Evolutionary conservation across 2,113 vertebrate species (phyloP).

Genomic region (Limanda limanda): DNA sequence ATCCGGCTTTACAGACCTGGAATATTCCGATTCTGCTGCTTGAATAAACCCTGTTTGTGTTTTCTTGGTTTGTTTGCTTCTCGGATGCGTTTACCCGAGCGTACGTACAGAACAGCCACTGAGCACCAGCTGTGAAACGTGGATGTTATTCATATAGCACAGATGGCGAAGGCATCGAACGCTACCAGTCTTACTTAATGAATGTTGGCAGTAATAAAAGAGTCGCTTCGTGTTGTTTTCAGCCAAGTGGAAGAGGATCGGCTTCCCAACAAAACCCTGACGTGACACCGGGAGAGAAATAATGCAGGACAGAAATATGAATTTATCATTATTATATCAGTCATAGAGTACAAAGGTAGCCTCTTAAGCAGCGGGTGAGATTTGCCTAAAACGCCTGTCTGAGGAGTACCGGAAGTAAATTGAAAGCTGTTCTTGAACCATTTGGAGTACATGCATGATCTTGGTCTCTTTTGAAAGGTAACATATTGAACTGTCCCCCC

Average conservation of each 20-base stretch:
- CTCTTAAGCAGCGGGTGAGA: no score
- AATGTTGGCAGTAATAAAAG: constrained; percentile 57
- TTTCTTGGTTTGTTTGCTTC: constrained; percentile 41
- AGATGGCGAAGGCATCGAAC: constrained; percentile 48
- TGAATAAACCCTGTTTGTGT: constrained; percentile 20
- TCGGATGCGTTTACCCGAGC: constrained; percentile 33
- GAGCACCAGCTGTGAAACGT: constrained; percentile 54
- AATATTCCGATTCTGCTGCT: constrained; percentile 3
- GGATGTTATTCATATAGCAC: constrained; percentile 53
- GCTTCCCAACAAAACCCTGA: constrained; percentile 11
- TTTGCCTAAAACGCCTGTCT: no score
- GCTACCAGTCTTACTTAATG: constrained; percentile 52
- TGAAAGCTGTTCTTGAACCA: no score
- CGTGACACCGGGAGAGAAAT: not conserved
- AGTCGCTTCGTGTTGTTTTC: constrained; percentile 33
- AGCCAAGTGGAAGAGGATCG: constrained; percentile 47
- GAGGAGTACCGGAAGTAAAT: no score
- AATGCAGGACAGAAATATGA: no score
- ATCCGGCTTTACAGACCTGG: not conserved
- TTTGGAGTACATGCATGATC: no score
- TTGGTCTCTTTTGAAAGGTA: no score
- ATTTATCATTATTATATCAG: no score
- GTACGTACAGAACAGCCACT: constrained; percentile 26
- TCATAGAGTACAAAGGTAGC: no score
- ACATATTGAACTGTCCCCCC: no score